Conservation (phyloP, 1,140 invertebrate genomes). For the Idris sp. region DNA sequence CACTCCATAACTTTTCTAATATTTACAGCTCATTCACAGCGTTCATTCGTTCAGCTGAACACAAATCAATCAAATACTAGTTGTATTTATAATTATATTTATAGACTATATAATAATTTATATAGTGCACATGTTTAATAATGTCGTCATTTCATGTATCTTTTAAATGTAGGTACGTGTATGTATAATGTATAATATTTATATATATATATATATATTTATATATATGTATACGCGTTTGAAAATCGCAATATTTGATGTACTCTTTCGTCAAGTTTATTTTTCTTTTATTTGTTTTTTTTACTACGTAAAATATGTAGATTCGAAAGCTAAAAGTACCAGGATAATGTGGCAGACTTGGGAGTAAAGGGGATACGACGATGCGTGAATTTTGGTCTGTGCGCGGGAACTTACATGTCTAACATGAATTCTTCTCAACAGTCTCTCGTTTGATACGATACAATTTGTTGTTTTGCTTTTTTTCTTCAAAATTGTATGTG, state of each 20-base stretch:
- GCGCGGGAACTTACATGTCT: constrained; percentile 54
- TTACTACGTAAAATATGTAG: constrained; percentile 71
- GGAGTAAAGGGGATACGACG: constrained; percentile 53
- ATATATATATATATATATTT: too few species aligned
- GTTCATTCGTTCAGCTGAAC: constrained; percentile 48
- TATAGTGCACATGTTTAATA: constrained; percentile 69
- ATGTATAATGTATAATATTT: constrained; percentile 65
- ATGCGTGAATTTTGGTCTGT: constrained; percentile 58
- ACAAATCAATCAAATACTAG: constrained; percentile 59
- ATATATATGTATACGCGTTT: constrained; percentile 62
- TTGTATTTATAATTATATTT: constrained; percentile 68
- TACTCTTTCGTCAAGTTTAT: constrained; percentile 36
- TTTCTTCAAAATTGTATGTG: constrained; percentile 20
- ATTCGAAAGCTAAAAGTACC: constrained; percentile 69
- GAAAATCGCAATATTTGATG: constrained; percentile 53
- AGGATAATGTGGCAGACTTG: constrained; percentile 52
- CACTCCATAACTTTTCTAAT: constrained; percentile 65
- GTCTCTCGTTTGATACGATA: constrained; percentile 61
- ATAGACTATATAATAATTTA: constrained; percentile 67
- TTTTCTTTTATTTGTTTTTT: constrained; percentile 10
- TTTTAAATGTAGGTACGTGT: constrained; percentile 60
- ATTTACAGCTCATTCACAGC: constrained; percentile 65
- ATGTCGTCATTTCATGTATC: constrained; percentile 69
- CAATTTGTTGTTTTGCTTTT: constrained; percentile 42
- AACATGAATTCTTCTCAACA: constrained; percentile 61